Percentiles rank a stretch among this genome's conserved stretches.
phyloP scores from a whole-genome alignment of 2,888 invertebrate genomes.

The Heliconius ismenius region DNA sequence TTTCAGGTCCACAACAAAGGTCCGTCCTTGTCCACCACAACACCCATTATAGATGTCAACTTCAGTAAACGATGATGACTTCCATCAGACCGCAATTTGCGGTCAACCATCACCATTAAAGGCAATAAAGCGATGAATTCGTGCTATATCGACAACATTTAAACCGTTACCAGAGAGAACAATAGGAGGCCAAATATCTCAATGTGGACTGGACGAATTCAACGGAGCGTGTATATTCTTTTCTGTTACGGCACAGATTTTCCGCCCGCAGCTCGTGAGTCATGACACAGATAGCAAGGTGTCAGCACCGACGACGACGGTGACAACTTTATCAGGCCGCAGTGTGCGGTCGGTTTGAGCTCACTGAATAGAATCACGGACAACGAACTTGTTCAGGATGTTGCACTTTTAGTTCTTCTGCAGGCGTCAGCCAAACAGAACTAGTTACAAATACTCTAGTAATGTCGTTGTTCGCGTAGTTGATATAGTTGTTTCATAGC shows the following conservation, averaged over 20 bases:
- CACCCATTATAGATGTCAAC: conserved; percentile 9
- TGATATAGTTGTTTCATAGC: background rate
- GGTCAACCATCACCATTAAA: background rate
- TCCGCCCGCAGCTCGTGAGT: conserved; percentile 42
- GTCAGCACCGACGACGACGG: conserved; percentile 52
- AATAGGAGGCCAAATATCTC: background rate
- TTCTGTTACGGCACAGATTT: conserved; percentile 17
- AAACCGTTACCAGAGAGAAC: conserved; percentile 8
- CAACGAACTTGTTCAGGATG: conserved; percentile 46
- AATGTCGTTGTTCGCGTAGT: conserved; percentile 4
- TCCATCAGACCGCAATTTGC: conserved; percentile 9
- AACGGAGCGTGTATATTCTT: conserved; percentile 19
- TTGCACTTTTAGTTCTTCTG: conserved; percentile 37
- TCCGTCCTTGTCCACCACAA: background rate
- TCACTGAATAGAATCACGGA: conserved; percentile 51
- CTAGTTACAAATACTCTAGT: conserved; percentile 5
- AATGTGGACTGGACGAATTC: background rate
- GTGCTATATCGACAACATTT: background rate
- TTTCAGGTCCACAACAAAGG: background rate
- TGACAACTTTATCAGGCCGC: conserved; percentile 65
- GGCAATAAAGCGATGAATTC: conserved; percentile 1
- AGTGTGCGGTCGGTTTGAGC: conserved; percentile 57
- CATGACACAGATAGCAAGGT: conserved; percentile 42
- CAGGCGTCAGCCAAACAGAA: conserved; percentile 19
- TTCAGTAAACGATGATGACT: conserved; percentile 15